Conservation (phyloP, 2,113 vertebrate species). For the Pardalotus punctatus region DNA sequence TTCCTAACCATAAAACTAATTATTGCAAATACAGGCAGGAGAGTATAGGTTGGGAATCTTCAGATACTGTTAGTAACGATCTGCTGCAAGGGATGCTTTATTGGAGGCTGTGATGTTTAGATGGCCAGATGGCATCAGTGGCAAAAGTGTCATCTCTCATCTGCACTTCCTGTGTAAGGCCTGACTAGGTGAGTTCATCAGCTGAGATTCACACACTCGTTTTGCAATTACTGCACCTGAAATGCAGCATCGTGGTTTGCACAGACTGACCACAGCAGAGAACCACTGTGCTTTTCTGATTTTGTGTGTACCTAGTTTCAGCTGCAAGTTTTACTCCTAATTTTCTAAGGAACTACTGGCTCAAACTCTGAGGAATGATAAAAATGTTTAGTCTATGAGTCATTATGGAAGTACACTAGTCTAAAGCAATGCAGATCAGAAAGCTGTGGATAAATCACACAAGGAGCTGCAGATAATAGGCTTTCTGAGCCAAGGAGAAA, state of each 20-base stretch:
- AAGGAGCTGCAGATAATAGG: neutral
- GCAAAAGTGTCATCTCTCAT: neutral
- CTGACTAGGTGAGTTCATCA: neutral
- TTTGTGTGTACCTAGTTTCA: neutral
- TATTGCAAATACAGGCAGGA: neutral
- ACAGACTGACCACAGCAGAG: neutral
- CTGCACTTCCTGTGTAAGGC: neutral
- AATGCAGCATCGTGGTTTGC: neutral
- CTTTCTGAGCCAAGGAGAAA: neutral
- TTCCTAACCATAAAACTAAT: neutral
- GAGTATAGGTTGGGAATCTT: neutral
- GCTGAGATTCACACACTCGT: neutral
- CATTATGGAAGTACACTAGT: neutral
- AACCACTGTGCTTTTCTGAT: neutral
- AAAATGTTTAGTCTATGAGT: neutral
- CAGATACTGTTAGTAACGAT: neutral
- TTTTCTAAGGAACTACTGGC: neutral
- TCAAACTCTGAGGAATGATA: neutral
- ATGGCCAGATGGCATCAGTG: neutral
- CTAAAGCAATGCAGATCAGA: neutral
- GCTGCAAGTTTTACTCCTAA: neutral
- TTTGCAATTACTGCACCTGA: neutral
- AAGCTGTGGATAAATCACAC: neutral
- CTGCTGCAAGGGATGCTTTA: neutral
- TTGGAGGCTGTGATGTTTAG: neutral